Evolutionary conservation across 1,140 invertebrate genomes (phyloP).

Genomic region (Papilio xuthus): DNA sequence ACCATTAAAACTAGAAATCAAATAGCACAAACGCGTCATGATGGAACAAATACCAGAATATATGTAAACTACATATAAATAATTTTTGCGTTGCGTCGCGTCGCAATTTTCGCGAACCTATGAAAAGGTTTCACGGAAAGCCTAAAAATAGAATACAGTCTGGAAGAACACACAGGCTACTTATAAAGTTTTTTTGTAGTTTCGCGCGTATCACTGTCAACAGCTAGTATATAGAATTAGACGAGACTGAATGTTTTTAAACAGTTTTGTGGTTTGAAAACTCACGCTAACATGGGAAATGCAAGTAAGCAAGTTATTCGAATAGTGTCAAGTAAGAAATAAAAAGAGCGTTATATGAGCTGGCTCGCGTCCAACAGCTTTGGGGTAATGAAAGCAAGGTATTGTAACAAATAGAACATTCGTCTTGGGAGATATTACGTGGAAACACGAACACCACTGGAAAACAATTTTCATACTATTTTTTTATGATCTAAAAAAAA

Average conservation of each 20-base stretch:
- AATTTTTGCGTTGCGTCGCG: too few relatives aligned
- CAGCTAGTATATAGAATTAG: too few relatives aligned
- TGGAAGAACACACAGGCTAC: too few relatives aligned
- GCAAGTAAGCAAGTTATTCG: neutral
- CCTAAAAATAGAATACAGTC: too few relatives aligned
- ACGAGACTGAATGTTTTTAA: neutral
- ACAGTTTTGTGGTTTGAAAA: neutral
- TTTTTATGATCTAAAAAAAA: neutral
- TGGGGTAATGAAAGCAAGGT: conserved; percentile 19
- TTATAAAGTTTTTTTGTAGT: too few relatives aligned
- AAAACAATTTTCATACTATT: neutral
- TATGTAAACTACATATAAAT: too few relatives aligned
- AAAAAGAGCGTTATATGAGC: neutral
- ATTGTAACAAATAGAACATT: conserved; percentile 18
- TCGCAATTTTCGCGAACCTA: too few relatives aligned
- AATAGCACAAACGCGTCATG: too few relatives aligned
- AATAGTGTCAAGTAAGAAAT: conserved; percentile 21
- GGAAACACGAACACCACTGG: neutral
- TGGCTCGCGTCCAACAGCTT: neutral
- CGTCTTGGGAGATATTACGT: conserved; percentile 19
- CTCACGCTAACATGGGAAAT: neutral
- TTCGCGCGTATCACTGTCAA: too few relatives aligned
- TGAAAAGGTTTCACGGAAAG: neutral
- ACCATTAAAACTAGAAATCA: too few relatives aligned
- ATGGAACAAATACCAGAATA: too few relatives aligned